A percentile compares a stretch with the other conserved stretches of the same genome.
These are phyloP conservation scores for Origma solitaria DNA, from an alignment of 2,113 vertebrate genomes.

Conservation along the genomic window DNA sequence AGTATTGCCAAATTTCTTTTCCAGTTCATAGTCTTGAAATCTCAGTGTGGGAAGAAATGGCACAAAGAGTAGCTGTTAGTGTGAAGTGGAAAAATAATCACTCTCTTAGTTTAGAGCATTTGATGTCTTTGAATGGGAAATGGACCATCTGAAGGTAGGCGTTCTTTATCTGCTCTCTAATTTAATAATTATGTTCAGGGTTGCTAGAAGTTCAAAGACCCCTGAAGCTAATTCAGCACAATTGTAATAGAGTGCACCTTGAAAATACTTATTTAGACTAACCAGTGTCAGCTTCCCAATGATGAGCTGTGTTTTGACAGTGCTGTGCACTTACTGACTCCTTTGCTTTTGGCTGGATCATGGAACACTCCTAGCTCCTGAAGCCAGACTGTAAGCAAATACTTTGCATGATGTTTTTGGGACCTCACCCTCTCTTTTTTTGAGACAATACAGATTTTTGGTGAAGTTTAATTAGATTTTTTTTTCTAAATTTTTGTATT, in stretches of 20 bases:
- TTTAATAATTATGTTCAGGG: background rate
- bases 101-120: conserved; percentile 20
- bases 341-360: background rate
- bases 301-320: background rate
- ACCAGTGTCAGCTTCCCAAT: background rate
- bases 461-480: background rate
- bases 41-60: conserved; percentile 25
- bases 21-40: conserved; percentile 28
- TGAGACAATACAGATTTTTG: background rate
- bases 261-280: background rate
- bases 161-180: conserved; percentile 23
- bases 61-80: conserved; percentile 50
- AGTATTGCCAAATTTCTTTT: conserved; percentile 38
- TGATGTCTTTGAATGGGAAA: conserved; percentile 31
- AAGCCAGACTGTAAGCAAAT: background rate
- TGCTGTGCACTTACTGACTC: background rate
- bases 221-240: background rate
- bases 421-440: background rate
- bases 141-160: background rate
- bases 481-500: accelerated
- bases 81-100: conserved; percentile 35
- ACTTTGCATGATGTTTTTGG: background rate
- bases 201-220: background rate
- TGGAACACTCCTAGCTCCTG: background rate
- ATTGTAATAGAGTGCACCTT: background rate